Evolutionary conservation across 2,113 vertebrate genomes (phyloP), one percentile per base, ranked within the genome.

Genomic region (Hippotragus niger): DNA sequence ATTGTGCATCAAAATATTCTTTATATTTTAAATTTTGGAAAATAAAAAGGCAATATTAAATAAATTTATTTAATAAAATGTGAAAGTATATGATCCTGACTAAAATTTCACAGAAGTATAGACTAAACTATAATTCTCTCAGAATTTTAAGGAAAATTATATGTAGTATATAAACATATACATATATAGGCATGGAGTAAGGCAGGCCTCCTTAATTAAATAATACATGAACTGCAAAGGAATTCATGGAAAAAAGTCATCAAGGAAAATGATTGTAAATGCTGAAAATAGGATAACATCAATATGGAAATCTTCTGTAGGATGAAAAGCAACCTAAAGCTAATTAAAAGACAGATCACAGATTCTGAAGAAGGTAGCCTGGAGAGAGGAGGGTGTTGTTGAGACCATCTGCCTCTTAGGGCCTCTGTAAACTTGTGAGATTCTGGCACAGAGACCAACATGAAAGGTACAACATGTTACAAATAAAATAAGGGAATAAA

Each of bases 111-210:
- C 55, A 76, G 90, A 45, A 93, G 33, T 95, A 50, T 14, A 82
- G 52, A 81, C 9, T 67, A 43, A 85, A 97, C 95, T 58, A 71
- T 52, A 89, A 80, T 93, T 80, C 84, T 92, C 78, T 97, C 36
- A 78, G 50, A 88, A 85, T 80, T 64, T 89, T 84, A 89, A 67
- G 47, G 52, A 95, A 76, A 92, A 76, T 40, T 95, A 29, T 21
- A 64, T 92, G 57, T 64, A 19, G 76, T 80, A 50, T 80, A 19
- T 80, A 80, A 31, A 80, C 43, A 80, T 47, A 50, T 17, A 19
- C 15, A 50, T 80, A 25, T 21, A 60, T 33, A 33, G 12, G 11
- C 8, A 76, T 94, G 33, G 55, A 76, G 40, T 94, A 94, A 62
- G 45, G 17, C 60, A 62, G 36, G 3, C 15, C 27, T 84, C 53